phyloP scores from a whole-genome alignment of 2,113 vertebrate species.

The Fregata magnificens region DNA sequence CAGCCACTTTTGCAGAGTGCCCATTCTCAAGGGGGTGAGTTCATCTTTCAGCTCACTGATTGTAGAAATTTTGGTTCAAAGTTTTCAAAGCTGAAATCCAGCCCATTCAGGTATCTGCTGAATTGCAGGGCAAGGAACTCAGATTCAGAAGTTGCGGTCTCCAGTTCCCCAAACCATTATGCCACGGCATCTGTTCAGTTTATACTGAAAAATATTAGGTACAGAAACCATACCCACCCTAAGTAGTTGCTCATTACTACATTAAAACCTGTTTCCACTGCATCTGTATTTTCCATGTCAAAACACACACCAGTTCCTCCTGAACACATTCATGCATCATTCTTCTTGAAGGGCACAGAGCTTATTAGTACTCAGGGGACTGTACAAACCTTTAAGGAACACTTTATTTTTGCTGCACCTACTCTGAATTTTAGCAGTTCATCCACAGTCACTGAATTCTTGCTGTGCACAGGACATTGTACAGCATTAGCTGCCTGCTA shows the following conservation, averaged over 20 bases:
- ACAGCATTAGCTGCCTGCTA: neutral
- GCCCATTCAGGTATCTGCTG: neutral
- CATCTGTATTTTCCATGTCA: neutral
- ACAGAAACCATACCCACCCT: neutral
- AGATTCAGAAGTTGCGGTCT: neutral
- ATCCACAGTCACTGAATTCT: neutral
- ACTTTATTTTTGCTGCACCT: neutral
- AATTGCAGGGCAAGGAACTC: neutral
- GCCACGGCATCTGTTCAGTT: neutral
- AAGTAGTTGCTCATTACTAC: neutral
- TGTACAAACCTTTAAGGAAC: neutral
- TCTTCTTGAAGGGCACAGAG: neutral
- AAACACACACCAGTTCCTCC: neutral
- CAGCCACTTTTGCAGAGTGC: neutral
- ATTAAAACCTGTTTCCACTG: neutral
- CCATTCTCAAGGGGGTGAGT: neutral
- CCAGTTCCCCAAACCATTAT: neutral
- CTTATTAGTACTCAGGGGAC: neutral
- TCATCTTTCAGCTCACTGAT: neutral
- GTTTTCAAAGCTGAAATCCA: neutral
- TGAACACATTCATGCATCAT: neutral
- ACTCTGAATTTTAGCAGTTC: neutral
- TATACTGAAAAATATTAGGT: neutral
- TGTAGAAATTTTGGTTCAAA: neutral
- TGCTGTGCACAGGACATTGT: neutral